phyloP scores from a whole-genome alignment of 53 echinoderm and acorn worm species.

The Arbacia lixula region DNA sequence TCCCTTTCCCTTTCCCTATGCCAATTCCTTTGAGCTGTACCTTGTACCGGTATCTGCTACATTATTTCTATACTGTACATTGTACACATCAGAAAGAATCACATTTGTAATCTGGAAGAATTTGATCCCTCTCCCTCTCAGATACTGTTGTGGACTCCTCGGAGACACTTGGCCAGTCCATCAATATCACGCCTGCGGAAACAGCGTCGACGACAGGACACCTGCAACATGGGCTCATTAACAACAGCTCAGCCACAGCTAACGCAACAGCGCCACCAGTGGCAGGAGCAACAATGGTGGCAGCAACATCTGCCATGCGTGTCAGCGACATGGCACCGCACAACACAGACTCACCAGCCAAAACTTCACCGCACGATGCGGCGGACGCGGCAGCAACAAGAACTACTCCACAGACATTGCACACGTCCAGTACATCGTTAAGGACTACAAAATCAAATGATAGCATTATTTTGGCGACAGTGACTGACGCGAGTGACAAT shows the following conservation, averaged over 20 bases:
- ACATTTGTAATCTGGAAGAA: not conserved
- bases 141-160: conserved; percentile 31
- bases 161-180: conserved; percentile 10
- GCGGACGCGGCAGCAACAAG: no score
- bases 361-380: conserved; percentile 1
- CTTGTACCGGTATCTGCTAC: no score
- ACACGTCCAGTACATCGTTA: no score
- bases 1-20: no score
- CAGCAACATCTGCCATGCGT: not conserved
- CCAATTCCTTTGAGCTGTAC: no score
- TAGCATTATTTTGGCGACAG: no score
- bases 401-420: no score
- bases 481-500: no score
- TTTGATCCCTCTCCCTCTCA: not conserved
- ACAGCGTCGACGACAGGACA: not conserved
- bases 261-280: no score
- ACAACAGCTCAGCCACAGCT: conserved; percentile 2
- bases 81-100: not conserved
- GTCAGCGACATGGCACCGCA: not conserved
- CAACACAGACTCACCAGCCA: not conserved
- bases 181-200: not conserved
- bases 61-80: no score
- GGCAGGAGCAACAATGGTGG: no score
- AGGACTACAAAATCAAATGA: no score
- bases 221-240: not conserved